These are phyloP conservation scores for Mythimna vitellina DNA, from an alignment of 2,888 invertebrate species.

Conservation along the genomic window DNA sequence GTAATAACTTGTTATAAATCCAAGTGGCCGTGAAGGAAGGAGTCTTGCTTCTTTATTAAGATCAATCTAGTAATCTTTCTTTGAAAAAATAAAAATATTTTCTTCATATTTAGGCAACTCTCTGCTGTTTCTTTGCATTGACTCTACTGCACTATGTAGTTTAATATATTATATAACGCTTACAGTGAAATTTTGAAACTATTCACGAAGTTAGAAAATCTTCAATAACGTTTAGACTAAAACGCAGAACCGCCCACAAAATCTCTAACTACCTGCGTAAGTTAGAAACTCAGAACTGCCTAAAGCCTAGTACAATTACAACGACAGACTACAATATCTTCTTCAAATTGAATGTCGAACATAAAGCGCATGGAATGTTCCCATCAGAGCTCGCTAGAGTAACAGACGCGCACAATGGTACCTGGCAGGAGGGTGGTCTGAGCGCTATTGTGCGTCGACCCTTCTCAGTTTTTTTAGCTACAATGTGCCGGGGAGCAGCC, in stretches of 20 bases:
- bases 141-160: neutral
- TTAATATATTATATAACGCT: neutral
- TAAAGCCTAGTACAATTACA: neutral
- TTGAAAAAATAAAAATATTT: neutral
- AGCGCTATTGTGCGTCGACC: conserved; percentile 84
- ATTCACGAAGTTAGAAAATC: neutral
- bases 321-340: conserved; percentile 27
- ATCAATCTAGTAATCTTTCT: neutral
- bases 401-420: conserved; percentile 68
- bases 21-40: conserved; percentile 4
- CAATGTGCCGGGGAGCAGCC: conserved; percentile 83
- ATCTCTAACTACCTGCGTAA: conserved; percentile 11
- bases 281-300: neutral
- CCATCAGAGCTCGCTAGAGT: conserved; percentile 48
- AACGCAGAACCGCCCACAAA: neutral
- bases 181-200: neutral
- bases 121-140: neutral
- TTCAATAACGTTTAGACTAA: neutral
- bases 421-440: conserved; percentile 73
- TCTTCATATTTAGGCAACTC: neutral
- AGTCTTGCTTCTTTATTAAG: neutral
- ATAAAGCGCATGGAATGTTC: conserved; percentile 53
- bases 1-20: conserved; percentile 13
- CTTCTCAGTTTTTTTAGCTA: conserved; percentile 87
- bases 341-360: conserved; percentile 21